Evolutionary conservation across 2,797 vertebrate genomes (phyloP).

Genomic region (Cynodonichthys magdalenae): DNA sequence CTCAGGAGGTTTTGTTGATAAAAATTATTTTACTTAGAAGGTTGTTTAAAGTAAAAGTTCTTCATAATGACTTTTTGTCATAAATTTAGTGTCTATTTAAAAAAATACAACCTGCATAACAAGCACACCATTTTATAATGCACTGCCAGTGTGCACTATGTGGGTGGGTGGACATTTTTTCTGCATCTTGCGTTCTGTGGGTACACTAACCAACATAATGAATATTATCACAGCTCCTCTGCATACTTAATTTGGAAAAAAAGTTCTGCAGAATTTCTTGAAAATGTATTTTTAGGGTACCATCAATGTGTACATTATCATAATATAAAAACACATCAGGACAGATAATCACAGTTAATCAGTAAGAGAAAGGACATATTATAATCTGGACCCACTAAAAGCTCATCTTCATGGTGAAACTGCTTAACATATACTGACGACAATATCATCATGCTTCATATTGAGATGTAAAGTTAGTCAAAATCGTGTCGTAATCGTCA

Average conservation of each 20-base stretch:
- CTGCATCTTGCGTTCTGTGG: slow-evolving; percentile 13
- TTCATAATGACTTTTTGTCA: slow-evolving; percentile 21
- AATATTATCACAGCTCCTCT: slow-evolving; percentile 38
- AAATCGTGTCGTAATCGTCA: too few species aligned
- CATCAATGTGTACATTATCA: too few species aligned
- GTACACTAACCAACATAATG: slow-evolving; percentile 29
- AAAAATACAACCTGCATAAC: not conserved
- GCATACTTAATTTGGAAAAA: slow-evolving; percentile 28
- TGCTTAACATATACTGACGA: too few species aligned
- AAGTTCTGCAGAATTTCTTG: not conserved
- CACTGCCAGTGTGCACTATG: slow-evolving; percentile 13
- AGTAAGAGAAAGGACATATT: too few species aligned
- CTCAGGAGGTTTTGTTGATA: too few species aligned
- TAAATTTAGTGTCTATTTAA: not conserved
- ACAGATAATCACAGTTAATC: too few species aligned
- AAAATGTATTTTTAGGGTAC: too few species aligned
- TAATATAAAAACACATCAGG: too few species aligned
- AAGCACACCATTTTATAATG: slow-evolving; percentile 20
- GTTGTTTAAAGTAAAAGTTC: slow-evolving; percentile 15
- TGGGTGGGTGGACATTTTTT: slow-evolving; percentile 48
- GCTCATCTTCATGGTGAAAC: too few species aligned
- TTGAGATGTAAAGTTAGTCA: too few species aligned
- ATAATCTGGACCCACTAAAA: too few species aligned
- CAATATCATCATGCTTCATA: too few species aligned
- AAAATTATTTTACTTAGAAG: not conserved